Base-by-base conservation (phyloP, 2,113 vertebrate genomes). In the Crotalus viridis region DNA sequence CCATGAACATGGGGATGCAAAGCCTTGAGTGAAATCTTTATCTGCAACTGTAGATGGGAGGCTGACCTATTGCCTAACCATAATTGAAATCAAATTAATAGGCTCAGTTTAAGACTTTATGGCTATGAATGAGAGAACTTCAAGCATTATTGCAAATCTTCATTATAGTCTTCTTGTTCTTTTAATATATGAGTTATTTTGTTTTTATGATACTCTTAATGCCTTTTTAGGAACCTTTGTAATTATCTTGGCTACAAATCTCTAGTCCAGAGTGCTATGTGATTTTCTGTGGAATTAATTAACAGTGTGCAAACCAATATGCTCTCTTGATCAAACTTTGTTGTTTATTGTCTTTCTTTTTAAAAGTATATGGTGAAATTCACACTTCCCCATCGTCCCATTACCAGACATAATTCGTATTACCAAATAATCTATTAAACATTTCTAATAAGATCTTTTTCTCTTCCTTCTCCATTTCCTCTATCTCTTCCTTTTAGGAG, bases 291-390 rank as follows among this genome's bases (percentile, higher is more conserved):
- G 92, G 94, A 91, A 93, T 93, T 95, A 93, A 91, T 94, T 95
- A 74, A 33, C 91, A 94, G 95, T 94, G 10, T 26, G 87, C 93
- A 93, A 39, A 91, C 55, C 81, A 93, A 57, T 95, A 95, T 93
- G 39, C 94, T 97, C 95, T 96, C 90, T 94, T 93, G 90, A 93
- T 93, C 92, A 96, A 87, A 0, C 61, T 91, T 91, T 86, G 95
- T 94, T 94, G 87, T 92, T 96, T 92, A 92, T 93, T 59, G 91
- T 26, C 59, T 24, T 26, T 21, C 94, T 95, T 89, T 19, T 19
- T 88, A 74, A 96, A 95, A 96, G 24, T 10, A 46, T 92, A 57
- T 88, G 93, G 81, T 94, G 12, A 46, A 13, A 64, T 85, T 85
- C 8, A 4, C 0, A 1, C 43, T 10, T 10, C 43, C 1, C 55